A percentile compares a stretch with the other conserved stretches of the same genome.
These are phyloP conservation scores for Halcyon leucocephala DNA, from an alignment of 2,797 vertebrate species.

Conservation along the genomic window DNA sequence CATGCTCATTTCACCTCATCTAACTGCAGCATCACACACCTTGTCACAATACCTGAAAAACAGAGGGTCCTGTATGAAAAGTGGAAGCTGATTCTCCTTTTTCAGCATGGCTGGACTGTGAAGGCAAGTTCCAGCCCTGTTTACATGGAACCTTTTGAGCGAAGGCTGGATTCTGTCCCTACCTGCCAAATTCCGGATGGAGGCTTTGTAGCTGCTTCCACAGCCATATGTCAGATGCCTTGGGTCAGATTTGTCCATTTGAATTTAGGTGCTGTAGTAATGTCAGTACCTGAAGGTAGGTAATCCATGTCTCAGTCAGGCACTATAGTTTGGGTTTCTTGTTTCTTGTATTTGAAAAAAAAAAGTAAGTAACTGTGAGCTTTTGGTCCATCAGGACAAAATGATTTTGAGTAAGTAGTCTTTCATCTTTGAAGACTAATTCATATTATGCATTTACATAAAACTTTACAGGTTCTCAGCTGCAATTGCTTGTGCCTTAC, in stretches of 20 bases:
- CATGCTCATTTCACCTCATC: background rate
- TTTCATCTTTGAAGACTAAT: constrained; percentile 46
- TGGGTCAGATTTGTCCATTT: background rate
- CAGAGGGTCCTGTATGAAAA: no score
- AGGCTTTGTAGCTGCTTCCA: background rate
- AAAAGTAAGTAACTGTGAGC: constrained; percentile 5
- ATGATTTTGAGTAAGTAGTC: background rate
- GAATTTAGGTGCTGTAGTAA: background rate
- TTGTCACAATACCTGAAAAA: background rate
- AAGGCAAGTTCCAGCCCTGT: background rate
- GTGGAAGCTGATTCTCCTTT: constrained; percentile 5
- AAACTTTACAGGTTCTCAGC: background rate
- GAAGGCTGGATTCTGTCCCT: background rate
- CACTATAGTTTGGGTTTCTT: background rate
- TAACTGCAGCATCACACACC: background rate
- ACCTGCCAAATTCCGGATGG: background rate
- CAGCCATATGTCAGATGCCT: background rate
- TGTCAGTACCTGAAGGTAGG: background rate
- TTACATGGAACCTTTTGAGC: background rate
- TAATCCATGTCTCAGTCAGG: background rate
- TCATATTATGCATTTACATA: constrained; percentile 15
- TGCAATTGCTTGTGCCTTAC: background rate
- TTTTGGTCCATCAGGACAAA: constrained; percentile 31
- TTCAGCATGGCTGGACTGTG: background rate
- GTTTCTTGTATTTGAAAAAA: background rate